These are phyloP conservation scores for Chirona hameri DNA, from an alignment of 2,888 invertebrate species.

Conservation along the genomic window DNA sequence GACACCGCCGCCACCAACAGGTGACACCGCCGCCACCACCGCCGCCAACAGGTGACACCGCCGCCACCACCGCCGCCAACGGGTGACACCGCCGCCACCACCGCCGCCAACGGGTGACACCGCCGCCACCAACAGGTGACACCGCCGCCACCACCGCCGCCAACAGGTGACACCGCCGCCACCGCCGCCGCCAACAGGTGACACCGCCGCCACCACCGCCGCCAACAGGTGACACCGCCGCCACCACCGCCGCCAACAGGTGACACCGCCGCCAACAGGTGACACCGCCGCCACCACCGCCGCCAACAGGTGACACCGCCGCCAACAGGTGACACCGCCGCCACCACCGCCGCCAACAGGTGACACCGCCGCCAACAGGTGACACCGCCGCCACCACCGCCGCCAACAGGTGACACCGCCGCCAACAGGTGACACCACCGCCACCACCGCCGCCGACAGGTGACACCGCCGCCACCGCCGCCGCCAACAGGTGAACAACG, in stretches of 20 bases:
- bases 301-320: background rate
- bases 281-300: too few species aligned
- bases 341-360: background rate
- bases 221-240: background rate
- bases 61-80: background rate
- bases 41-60: background rate
- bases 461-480: background rate
- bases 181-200: background rate
- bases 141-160: too few species aligned
- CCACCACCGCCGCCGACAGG: background rate
- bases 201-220: background rate
- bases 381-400: too few species aligned
- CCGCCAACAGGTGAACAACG: background rate
- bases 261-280: background rate
- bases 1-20: background rate
- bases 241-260: background rate
- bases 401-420: background rate
- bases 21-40: too few species aligned
- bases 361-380: background rate
- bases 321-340: too few species aligned
- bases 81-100: background rate
- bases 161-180: background rate
- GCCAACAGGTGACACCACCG: too few species aligned
- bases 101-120: background rate
- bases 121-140: too few species aligned